These are phyloP conservation scores for Notarius lentiginosus DNA, from an alignment of 2,113 vertebrate genomes.

Conservation along the genomic window DNA sequence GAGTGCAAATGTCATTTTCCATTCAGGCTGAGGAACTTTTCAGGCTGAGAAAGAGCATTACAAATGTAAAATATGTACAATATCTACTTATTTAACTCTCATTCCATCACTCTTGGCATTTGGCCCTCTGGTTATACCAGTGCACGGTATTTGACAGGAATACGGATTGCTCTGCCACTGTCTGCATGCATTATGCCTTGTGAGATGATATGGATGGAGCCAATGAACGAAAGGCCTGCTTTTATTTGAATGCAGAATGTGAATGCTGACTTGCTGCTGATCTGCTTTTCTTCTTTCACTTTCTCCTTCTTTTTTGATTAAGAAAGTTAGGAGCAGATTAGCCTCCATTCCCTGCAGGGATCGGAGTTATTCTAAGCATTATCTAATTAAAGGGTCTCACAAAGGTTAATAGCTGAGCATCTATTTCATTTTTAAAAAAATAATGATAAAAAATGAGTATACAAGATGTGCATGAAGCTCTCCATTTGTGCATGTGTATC, in stretches of 20 bases:
- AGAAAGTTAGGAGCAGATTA: conserved; percentile 34
- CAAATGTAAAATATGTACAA: background rate
- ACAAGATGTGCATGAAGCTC: background rate
- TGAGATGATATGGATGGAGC: conserved; percentile 40
- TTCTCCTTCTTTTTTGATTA: background rate
- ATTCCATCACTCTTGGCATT: conserved; percentile 20
- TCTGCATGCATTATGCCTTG: conserved; percentile 58
- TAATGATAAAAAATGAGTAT: background rate
- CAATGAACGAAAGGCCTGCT: background rate
- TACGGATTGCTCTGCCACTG: conserved; percentile 1
- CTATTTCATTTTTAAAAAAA: background rate
- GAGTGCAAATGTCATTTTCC: background rate
- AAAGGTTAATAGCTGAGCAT: conserved; percentile 61
- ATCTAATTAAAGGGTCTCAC: conserved; percentile 50
- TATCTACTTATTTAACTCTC: background rate
- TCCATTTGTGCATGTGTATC: conserved; percentile 11
- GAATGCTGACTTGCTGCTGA: background rate
- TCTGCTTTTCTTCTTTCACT: background rate
- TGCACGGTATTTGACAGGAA: conserved; percentile 14
- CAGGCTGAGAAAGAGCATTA: background rate
- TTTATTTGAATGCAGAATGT: background rate
- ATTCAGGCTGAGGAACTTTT: background rate
- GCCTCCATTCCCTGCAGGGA: conserved; percentile 38
- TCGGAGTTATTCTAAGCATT: conserved; percentile 26
- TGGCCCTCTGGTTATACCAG: conserved; percentile 45